Evolutionary conservation across 2,797 vertebrate genomes (phyloP), one percentile per base, ranked within the genome.

Genomic region (Tragopan temminckii): DNA sequence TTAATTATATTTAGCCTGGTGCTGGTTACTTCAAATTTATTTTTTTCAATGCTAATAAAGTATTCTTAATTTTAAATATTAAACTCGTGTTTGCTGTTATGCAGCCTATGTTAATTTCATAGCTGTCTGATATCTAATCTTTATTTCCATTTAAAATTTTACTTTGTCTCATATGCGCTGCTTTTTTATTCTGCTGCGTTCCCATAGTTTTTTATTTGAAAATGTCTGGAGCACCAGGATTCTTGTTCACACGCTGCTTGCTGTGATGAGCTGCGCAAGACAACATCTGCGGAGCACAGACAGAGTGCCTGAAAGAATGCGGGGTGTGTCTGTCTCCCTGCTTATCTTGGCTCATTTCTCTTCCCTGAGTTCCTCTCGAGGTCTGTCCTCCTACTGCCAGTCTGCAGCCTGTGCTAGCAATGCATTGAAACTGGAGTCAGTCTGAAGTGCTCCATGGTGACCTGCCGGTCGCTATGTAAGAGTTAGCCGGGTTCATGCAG

Each of bases 211-310:
- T 89, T 80, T 71, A 15, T 58, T 94, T 88, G 80, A 36, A 69
- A 80, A 74, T 85, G 55, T 89, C 59, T 81, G 61, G 84, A 35
- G 67, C 31, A 85, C 86, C 25, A 72, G 84, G 62, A 27, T 88
- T 92, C 62, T 85, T 70, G 66, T 89, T 87, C 43, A n/a, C 64
- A 31, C 2, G 6, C 66, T 76, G 27, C 82, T 74, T 90, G 63
- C 27, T 53, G 2, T 31, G 81, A 67, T 61, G 68, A 90, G 77
- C 82, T 85, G 84, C 20, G 21, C 76, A 69, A 96, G 63, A 78
- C 71, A 91, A 29, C 80, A 77, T 92, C 93, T 92, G 71, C 42
- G 23, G 57, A 16, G 42, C 62, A 46, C 53, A 89, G 45, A 42
- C 5, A n/a, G 38, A 81, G 70, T 15, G 45, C 52, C 57, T 4